Base-by-base conservation (phyloP, 2,113 vertebrate genomes). In the Embiotoca jacksoni region DNA sequence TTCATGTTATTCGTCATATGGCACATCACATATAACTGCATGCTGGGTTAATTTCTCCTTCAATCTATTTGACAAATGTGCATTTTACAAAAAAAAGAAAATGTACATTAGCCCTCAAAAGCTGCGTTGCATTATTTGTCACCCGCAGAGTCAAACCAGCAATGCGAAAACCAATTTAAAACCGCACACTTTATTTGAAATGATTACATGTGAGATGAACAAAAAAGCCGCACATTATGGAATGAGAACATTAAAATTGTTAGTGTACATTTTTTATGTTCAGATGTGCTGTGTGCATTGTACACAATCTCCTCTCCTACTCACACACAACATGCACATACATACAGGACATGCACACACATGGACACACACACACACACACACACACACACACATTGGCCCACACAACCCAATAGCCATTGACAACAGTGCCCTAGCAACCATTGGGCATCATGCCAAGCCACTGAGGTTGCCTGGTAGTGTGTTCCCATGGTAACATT, bases 351-450 rank as follows among this genome's bases (percentile, higher is more conserved):
- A 23, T 23, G 23, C 62, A 63, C 58, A 75, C 74, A 66, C 50
- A 23, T 23, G 23, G 23, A 84, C 59, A 65, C 32, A 84, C 37
- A 31, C 30, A 62, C 50, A 35, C 68, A 79, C 85, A 79, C 68
- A 31, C 30, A 62, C 50, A 35, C 68, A 79, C 85, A 79, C 68
- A 68, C 76, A 78, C 36, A 88, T 71, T 87, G 81, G 88, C 85
- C 85, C 70, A 80, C 85, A 79, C 88, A 83, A 89, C 84, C 92
- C 89, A 91, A 92, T 92, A 92, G 86, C 90, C 91, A 90, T 83
- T 92, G 88, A 93, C 89, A 91, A 92, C 91, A 82, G 90, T 94
- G 92, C 93, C 92, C 92, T 95, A 94, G 94, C 93, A 94, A 95
- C 94, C 91, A 84, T 75, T 87, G 94, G 94, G 94, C 94, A 94